A percentile compares a stretch with the other conserved stretches of the same genome.
These are phyloP conservation scores for Nicator chloris DNA, from an alignment of 2,113 vertebrate species.

Conservation along the genomic window DNA sequence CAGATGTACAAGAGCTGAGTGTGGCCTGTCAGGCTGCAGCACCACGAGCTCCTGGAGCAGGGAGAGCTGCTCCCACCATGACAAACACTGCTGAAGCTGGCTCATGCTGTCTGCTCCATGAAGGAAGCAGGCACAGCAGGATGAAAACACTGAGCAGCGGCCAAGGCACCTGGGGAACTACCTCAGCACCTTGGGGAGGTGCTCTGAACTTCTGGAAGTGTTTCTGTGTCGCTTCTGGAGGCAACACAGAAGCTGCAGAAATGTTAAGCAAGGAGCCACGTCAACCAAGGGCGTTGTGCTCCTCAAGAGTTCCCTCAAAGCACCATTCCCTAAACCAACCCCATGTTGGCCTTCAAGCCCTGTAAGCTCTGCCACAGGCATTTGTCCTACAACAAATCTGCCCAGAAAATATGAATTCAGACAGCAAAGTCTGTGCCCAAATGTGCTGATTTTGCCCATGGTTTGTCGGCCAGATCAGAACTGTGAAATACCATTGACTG, in stretches of 20 bases:
- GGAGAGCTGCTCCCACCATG: background rate
- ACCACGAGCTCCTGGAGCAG: background rate
- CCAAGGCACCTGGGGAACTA: background rate
- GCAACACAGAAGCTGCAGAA: background rate
- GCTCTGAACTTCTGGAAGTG: background rate
- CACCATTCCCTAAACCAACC: background rate
- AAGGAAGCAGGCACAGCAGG: accelerated
- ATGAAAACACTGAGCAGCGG: background rate
- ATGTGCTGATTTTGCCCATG: background rate
- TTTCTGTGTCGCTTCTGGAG: background rate
- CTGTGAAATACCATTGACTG: background rate
- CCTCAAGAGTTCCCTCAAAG: background rate
- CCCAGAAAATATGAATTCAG: background rate
- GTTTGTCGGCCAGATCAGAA: background rate
- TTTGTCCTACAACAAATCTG: background rate
- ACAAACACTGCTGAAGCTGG: background rate
- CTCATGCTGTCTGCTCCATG: background rate
- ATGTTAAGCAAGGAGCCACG: accelerated
- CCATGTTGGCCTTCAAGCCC: background rate
- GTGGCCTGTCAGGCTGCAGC: background rate
- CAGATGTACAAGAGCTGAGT: background rate
- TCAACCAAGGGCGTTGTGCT: background rate
- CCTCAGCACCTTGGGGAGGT: background rate
- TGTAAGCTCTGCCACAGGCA: background rate
- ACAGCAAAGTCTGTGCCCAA: background rate